These are phyloP conservation scores for Netelia melanura DNA, from an alignment of 2,888 invertebrate genomes.

Conservation along the genomic window DNA sequence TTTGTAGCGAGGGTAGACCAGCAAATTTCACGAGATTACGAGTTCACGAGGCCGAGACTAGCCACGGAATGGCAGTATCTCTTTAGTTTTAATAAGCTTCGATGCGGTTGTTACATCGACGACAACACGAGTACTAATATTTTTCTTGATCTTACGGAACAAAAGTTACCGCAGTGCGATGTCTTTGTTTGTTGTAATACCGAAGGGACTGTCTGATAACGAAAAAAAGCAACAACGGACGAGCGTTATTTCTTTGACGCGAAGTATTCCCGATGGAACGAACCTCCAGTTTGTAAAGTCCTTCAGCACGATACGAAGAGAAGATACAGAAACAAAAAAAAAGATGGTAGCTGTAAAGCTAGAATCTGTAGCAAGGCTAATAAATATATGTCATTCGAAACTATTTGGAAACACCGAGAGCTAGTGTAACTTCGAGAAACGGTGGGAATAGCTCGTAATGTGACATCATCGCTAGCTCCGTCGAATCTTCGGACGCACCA, in stretches of 20 bases:
- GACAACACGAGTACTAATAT: background rate
- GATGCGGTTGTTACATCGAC: background rate
- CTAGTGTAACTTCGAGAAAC: background rate
- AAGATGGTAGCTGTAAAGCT: background rate
- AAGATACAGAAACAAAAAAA: background rate
- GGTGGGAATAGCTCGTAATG: background rate
- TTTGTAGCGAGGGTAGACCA: no score
- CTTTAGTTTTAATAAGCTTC: conserved; percentile 38
- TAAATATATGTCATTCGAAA: background rate
- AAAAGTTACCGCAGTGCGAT: background rate
- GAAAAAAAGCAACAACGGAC: background rate
- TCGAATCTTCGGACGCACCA: background rate
- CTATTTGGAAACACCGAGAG: background rate
- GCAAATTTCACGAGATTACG: no score
- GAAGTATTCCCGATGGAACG: conserved; percentile 39
- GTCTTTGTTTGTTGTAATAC: background rate
- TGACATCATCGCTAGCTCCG: background rate
- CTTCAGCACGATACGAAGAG: background rate
- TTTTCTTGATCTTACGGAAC: background rate
- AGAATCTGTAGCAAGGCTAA: background rate
- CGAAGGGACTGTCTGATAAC: background rate
- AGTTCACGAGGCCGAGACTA: background rate
- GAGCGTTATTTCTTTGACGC: conserved; percentile 22
- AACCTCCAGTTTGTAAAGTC: background rate
- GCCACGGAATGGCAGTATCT: background rate